Percentiles rank a stretch among this genome's conserved stretches.
These are phyloP conservation scores for Harpagifer antarcticus DNA, from an alignment of 2,797 vertebrate genomes.

Conservation along the genomic window DNA sequence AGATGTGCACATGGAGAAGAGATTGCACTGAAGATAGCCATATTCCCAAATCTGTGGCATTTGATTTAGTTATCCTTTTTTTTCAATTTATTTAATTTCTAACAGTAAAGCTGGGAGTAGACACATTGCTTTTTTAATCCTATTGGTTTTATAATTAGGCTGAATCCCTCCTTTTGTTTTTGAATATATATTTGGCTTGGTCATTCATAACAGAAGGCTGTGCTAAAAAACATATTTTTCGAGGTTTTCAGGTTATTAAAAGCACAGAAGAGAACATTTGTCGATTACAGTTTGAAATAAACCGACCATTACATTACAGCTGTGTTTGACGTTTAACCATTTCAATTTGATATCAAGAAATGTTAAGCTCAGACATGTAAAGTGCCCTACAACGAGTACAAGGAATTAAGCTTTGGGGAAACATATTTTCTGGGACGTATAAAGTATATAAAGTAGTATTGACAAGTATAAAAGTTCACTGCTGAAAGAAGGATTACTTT, in stretches of 20 bases:
- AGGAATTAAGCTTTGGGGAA: conserved; percentile 15
- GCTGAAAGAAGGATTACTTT: too few species aligned
- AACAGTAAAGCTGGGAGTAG: conserved; percentile 7
- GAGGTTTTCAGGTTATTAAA: conserved; percentile 25
- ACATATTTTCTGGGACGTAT: conserved; percentile 15
- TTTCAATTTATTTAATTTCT: background rate
- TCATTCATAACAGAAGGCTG: background rate
- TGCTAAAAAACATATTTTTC: background rate
- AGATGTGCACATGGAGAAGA: conserved; percentile 22
- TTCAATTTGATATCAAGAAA: conserved; percentile 35
- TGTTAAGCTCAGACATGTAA: conserved; percentile 32
- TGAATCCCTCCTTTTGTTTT: conserved; percentile 1
- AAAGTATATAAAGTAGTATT: too few species aligned
- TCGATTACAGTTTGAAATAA: conserved; percentile 37
- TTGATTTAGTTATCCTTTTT: conserved; percentile 4
- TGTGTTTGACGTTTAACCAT: background rate
- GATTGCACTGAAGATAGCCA: background rate
- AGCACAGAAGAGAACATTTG: conserved; percentile 25
- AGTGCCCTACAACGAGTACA: conserved; percentile 20
- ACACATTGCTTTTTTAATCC: background rate
- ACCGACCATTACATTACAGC: conserved; percentile 16
- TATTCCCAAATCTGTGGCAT: conserved; percentile 8
- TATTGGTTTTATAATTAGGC: conserved; percentile 9
- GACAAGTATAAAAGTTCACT: too few species aligned
- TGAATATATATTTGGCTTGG: background rate